A percentile compares a stretch with the other conserved stretches of the same genome.
Conservation (phyloP, 2,888 invertebrate genomes). For the Sussaba pulchella region DNA sequence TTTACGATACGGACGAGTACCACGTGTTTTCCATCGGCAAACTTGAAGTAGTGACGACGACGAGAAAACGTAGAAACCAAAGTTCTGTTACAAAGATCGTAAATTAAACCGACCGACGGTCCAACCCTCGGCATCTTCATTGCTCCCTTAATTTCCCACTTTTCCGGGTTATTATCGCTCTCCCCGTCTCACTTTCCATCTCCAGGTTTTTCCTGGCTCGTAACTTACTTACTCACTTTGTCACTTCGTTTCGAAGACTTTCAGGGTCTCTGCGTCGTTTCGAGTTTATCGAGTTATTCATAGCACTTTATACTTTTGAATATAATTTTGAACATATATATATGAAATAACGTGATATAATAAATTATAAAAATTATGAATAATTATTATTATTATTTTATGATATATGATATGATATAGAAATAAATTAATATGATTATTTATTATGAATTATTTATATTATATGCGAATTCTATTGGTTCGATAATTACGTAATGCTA, state of each 20-base stretch:
- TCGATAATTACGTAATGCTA: constrained; percentile 11
- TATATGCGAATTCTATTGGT: constrained; percentile 8
- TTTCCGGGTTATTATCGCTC: constrained; percentile 13
- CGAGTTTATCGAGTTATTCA: constrained; percentile 48
- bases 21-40: neutral
- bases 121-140: neutral
- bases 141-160: constrained; percentile 4
- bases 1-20: neutral
- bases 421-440: too few species aligned
- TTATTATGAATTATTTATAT: neutral
- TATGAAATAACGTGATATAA: neutral
- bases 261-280: constrained; percentile 23
- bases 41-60: neutral
- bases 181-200: constrained; percentile 24
- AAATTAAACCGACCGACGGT: constrained; percentile 15
- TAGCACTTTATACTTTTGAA: constrained; percentile 37
- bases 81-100: constrained; percentile 36
- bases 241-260: neutral
- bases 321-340: neutral
- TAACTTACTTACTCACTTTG: constrained; percentile 41
- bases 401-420: too few species aligned
- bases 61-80: constrained; percentile 16
- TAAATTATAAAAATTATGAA: too few species aligned
- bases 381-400: too few species aligned
- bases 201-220: constrained; percentile 20